Evolutionary conservation across 2,113 vertebrate species (phyloP).

Genomic region (Laticauda colubrina): DNA sequence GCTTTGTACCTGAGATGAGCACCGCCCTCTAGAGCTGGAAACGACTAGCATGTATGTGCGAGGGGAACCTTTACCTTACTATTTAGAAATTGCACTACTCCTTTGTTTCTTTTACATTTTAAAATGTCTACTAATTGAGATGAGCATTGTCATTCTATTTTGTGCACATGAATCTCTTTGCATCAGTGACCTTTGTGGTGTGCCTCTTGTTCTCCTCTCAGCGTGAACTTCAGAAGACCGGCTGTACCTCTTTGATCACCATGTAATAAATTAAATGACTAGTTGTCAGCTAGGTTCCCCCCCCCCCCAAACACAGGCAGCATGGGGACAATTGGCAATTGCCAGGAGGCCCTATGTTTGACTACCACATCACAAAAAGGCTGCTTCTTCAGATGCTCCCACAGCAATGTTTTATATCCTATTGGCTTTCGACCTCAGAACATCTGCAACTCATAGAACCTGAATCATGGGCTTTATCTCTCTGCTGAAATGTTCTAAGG

Average conservation of each 20-base stretch:
- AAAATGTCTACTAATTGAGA: not conserved
- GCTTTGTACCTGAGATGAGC: too few relatives aligned
- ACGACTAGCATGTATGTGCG: too few relatives aligned
- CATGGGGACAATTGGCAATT: not conserved
- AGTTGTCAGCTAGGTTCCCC: not conserved
- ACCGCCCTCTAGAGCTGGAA: too few relatives aligned
- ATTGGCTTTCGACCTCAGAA: not conserved
- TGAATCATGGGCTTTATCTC: not conserved
- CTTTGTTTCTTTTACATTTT: not conserved
- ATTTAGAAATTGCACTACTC: not conserved
- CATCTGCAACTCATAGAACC: not conserved
- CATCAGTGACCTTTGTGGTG: slow-evolving; percentile 16
- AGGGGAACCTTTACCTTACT: too few relatives aligned
- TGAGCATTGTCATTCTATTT: not conserved
- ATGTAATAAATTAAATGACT: not conserved
- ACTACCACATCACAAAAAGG: not conserved
- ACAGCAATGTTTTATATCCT: not conserved
- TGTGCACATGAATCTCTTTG: not conserved
- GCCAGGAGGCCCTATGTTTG: not conserved
- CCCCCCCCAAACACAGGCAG: not conserved
- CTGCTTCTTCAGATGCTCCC: not conserved
- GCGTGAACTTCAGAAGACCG: slow-evolving; percentile 26
- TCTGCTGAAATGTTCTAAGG: not conserved
- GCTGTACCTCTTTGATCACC: not conserved
- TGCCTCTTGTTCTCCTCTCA: slow-evolving; percentile 16